phyloP scores from a whole-genome alignment of 2,888 invertebrate genomes.

The Drosophila robusta region DNA sequence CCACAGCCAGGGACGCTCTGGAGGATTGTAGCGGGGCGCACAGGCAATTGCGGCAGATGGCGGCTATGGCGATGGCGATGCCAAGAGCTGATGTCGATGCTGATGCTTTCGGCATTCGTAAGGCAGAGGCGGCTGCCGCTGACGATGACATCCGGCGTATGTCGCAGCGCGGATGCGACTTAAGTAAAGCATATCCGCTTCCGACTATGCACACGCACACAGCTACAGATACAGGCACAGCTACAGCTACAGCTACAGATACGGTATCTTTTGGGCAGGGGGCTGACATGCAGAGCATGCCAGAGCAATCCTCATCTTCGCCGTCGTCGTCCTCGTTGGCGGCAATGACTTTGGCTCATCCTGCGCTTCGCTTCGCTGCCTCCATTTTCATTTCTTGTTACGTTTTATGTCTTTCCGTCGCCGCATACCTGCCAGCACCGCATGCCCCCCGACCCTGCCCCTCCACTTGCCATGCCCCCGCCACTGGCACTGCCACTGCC shows the following conservation, averaged over 20 bases:
- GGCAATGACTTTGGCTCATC: constrained; percentile 76
- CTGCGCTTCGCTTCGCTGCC: constrained; percentile 63
- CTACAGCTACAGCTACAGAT: constrained; percentile 11
- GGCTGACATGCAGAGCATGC: constrained; percentile 51
- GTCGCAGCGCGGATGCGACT: constrained; percentile 81
- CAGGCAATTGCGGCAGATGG: constrained; percentile 65
- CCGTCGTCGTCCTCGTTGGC: constrained; percentile 46
- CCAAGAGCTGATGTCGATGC: constrained; percentile 23
- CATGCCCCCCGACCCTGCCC: not conserved
- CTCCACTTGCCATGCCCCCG: not conserved
- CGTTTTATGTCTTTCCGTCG: constrained; percentile 77
- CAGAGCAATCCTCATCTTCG: constrained; percentile 36
- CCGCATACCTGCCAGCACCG: constrained; percentile 53
- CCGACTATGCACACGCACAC: constrained; percentile 66
- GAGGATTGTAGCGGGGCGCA: constrained; percentile 3
- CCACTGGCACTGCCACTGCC: not conserved
- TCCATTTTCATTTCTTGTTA: constrained; percentile 80
- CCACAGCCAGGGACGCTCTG: constrained; percentile 21
- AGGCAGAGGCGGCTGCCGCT: constrained; percentile 40
- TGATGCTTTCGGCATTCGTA: constrained; percentile 8
- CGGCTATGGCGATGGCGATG: constrained; percentile 38
- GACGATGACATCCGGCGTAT: constrained; percentile 77
- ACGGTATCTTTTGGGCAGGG: constrained; percentile 34
- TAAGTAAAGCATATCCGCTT: constrained; percentile 83
- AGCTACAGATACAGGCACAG: constrained; percentile 19